Percentiles rank a stretch among this genome's conserved stretches.
Evolutionary conservation across 2,113 vertebrate species (phyloP).

Genomic region (Eptesicus fuscus): DNA sequence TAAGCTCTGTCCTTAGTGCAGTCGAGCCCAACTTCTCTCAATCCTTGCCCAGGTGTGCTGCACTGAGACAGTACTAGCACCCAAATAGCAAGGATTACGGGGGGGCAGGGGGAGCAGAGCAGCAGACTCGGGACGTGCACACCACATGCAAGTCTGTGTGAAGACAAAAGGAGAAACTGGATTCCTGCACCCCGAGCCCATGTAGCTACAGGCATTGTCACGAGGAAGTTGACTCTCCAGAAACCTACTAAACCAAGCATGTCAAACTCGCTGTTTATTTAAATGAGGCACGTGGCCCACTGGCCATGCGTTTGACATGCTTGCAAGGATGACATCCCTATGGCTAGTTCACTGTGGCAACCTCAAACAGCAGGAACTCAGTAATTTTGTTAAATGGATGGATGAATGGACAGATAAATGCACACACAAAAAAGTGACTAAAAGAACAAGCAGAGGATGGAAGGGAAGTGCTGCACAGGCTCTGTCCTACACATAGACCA

Average conservation of each 20-base stretch:
- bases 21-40: conserved; percentile 54
- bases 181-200: not conserved
- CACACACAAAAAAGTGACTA: not conserved
- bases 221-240: not conserved
- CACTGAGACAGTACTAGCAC: conserved; percentile 65
- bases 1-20: conserved; percentile 21
- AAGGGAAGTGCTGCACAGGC: not conserved
- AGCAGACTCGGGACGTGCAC: not conserved
- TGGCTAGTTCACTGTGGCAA: not conserved
- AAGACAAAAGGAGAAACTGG: not conserved
- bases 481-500: not conserved
- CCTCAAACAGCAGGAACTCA: not conserved
- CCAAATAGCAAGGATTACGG: conserved; percentile 70
- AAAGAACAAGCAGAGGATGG: not conserved
- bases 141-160: not conserved
- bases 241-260: not conserved
- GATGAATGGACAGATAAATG: not conserved
- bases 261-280: too few species aligned
- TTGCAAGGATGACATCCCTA: not conserved
- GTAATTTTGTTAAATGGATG: not conserved
- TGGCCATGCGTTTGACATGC: too few species aligned
- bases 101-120: not conserved
- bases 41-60: conserved; percentile 72
- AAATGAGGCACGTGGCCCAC: too few species aligned
- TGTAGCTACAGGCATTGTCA: not conserved